Conservation (phyloP, 2,113 vertebrate genomes). For the Limnothrissa miodon region DNA sequence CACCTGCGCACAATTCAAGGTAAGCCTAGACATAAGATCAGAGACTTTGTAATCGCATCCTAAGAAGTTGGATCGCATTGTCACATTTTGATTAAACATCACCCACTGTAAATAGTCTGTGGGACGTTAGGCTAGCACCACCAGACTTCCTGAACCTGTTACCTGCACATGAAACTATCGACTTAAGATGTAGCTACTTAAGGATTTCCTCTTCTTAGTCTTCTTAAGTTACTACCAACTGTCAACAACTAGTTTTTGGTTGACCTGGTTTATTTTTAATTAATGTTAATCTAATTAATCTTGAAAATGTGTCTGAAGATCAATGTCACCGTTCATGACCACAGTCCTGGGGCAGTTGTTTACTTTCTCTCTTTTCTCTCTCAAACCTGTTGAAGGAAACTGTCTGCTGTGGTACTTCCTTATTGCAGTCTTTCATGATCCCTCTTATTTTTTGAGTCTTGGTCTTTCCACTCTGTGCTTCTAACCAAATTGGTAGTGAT, state of each 20-base stretch:
- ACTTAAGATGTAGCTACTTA: background rate
- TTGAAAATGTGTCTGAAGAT: background rate
- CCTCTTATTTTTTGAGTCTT: background rate
- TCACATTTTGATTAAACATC: background rate
- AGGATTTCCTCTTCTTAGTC: background rate
- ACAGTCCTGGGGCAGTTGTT: conserved; percentile 2
- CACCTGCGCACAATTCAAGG: conserved; percentile 77
- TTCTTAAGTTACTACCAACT: background rate
- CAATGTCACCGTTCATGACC: background rate
- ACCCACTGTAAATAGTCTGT: background rate
- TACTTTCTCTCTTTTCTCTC: conserved; percentile 5
- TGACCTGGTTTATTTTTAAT: background rate
- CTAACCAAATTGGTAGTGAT: background rate
- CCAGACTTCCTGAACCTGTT: conserved; percentile 4
- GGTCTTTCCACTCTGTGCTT: background rate
- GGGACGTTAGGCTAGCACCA: background rate
- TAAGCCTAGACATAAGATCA: conserved; percentile 48
- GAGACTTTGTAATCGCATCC: background rate
- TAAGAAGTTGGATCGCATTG: background rate
- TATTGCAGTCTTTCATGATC: conserved; percentile 41
- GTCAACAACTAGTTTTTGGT: background rate
- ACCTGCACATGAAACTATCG: background rate
- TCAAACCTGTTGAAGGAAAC: background rate
- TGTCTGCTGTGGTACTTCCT: conserved; percentile 45
- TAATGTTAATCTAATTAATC: background rate